Conservation (phyloP, 2,113 vertebrate genomes). For the Procavia capensis region DNA sequence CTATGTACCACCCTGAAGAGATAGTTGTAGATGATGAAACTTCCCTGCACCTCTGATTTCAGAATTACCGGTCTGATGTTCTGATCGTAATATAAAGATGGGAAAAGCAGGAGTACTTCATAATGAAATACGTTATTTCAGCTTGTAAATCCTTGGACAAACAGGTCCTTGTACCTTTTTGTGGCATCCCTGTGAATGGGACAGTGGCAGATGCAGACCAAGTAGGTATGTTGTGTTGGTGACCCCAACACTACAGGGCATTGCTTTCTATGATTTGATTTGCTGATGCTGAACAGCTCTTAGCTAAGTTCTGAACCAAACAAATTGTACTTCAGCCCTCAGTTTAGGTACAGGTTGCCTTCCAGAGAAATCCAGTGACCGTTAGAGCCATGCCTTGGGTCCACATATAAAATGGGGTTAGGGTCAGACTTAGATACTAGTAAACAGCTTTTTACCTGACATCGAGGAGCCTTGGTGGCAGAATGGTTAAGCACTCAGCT, state of each 20-base stretch:
- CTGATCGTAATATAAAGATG: not conserved
- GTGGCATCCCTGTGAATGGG: not conserved
- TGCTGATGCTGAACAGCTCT: not conserved
- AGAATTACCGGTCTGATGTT: not conserved
- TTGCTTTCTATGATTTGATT: not conserved
- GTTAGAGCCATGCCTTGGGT: not conserved
- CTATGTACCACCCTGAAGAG: not conserved
- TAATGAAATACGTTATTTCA: not conserved
- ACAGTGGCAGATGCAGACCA: not conserved
- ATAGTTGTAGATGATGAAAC: conserved; percentile 27
- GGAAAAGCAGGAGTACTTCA: not conserved
- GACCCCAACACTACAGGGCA: not conserved
- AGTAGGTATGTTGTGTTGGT: not conserved
- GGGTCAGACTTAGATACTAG: not conserved
- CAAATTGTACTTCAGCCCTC: not conserved
- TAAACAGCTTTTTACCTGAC: not conserved
- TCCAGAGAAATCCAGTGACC: not conserved
- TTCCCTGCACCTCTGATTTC: not conserved
- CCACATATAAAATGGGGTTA: not conserved
- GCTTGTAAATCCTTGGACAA: not conserved
- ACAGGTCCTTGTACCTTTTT: not conserved
- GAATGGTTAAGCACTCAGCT: not conserved
- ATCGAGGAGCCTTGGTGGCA: not conserved
- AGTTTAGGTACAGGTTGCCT: not conserved
- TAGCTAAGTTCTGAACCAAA: not conserved